Conservation (phyloP, 2,797 vertebrate species). For the Momotus momota region DNA sequence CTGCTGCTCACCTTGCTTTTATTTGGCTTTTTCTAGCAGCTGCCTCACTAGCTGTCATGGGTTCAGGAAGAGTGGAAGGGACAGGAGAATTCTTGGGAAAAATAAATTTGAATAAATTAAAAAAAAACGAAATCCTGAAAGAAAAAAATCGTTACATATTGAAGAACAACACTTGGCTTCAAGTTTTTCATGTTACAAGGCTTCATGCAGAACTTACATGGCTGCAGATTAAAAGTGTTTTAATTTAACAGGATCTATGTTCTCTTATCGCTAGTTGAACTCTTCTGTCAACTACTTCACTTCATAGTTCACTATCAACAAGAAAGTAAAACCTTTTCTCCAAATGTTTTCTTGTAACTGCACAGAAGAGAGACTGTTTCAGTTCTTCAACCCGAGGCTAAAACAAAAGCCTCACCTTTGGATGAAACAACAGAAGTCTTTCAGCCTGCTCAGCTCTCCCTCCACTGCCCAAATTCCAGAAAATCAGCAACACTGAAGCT, state of each 20-base stretch:
- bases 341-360: neutral
- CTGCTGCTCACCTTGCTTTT: conserved; percentile 91
- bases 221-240: neutral
- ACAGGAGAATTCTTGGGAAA: conserved; percentile 88
- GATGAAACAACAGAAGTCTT: neutral
- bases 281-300: neutral
- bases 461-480: neutral
- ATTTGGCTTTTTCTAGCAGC: conserved; percentile 95
- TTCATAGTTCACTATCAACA: neutral
- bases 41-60: conserved; percentile 94
- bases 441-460: neutral
- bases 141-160: conserved; percentile 33
- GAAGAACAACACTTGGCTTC: neutral
- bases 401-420: neutral
- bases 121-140: neutral
- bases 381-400: too few relatives aligned
- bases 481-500: neutral
- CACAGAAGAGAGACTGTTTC: neutral
- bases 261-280: too few relatives aligned
- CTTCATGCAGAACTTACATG: neutral
- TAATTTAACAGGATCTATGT: neutral
- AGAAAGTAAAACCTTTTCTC: accelerated
- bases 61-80: conserved; percentile 92
- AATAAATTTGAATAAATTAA: conserved; percentile 50
- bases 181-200: neutral